Evolutionary conservation across 2,888 invertebrate species (phyloP), one percentile per base, ranked within the genome.

Genomic region (Linyphia triangularis): DNA sequence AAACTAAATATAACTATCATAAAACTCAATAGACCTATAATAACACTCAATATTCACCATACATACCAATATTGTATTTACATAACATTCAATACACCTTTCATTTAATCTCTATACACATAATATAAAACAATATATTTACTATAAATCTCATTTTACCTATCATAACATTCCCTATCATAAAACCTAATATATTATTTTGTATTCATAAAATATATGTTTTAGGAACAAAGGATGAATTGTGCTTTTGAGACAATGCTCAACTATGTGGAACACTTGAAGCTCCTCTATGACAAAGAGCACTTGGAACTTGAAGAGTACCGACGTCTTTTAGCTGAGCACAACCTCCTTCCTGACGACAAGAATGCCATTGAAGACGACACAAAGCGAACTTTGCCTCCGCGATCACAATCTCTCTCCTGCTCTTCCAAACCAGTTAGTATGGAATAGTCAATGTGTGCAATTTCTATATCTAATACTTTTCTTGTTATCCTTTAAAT

Each of bases 181-280:
- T n/a, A n/a, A n/a, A n/a, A n/a, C n/a, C n/a, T n/a, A n/a, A n/a
- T 65, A 24, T 26, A 26, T 22, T 9, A n/a, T 72, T 72, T 69
- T 69, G 40, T 69, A n/a, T 69, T 69, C 22, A 69, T 63, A 26
- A 28, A 63, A 30, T 57, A 30, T 70, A 7, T 43, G 85, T 85
- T 95, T 90, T 93, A 95, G 92, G 95, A 95, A 91, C 93, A 93
- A 88, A 92, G 94, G 57, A 92, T 95, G 88, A 93, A 94, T 24
- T 93, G 94, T 90, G 94, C 94, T 0, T 94, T 94, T 28, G 94
- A 94, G 88, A 92, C 95, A 63, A 94, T 95, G 94, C 92, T 95
- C 28, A 93, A 93, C 85, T 94, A 95, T 91, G 94, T 95, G 19
- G 94, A 94, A 90, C 93, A 94, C 90, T 92, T 95, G 78, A 94